These are phyloP conservation scores for Agrotis ipsilon DNA, from an alignment of 2,888 invertebrate genomes.

Conservation along the genomic window DNA sequence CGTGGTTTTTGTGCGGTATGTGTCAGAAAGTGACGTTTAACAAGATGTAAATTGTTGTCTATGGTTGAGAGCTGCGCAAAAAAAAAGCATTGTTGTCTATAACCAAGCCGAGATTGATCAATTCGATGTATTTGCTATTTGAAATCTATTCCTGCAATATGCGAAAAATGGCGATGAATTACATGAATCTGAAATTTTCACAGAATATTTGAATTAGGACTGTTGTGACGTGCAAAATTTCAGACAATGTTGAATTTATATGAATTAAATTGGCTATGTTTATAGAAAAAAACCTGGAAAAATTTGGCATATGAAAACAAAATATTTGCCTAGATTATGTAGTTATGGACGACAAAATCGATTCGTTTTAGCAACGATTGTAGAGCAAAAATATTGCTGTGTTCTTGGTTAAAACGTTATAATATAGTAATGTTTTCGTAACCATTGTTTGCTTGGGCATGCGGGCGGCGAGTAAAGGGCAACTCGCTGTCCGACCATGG, in stretches of 20 bases:
- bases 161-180: slow-evolving; percentile 30
- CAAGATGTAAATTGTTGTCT: slow-evolving; percentile 39
- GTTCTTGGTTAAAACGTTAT: slow-evolving; percentile 6
- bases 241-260: slow-evolving; percentile 8
- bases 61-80: slow-evolving; percentile 30
- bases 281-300: slow-evolving; percentile 32
- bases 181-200: slow-evolving; percentile 32
- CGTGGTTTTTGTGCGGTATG: slow-evolving; percentile 48
- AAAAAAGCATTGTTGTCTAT: slow-evolving; percentile 13
- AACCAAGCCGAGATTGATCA: slow-evolving; percentile 1
- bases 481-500: too few species aligned
- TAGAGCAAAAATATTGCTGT: neutral
- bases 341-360: neutral
- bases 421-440: slow-evolving; percentile 21
- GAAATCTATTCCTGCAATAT: neutral
- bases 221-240: slow-evolving; percentile 18
- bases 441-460: neutral
- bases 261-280: slow-evolving; percentile 30
- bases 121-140: neutral
- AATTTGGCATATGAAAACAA: slow-evolving; percentile 32
- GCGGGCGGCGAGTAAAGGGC: too few species aligned
- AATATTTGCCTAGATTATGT: slow-evolving; percentile 12
- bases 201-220: slow-evolving; percentile 3
- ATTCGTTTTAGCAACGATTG: neutral
- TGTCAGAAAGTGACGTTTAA: slow-evolving; percentile 47